These are phyloP conservation scores for Balanococcus diminutus DNA, from an alignment of 2,888 invertebrate genomes.

Conservation along the genomic window DNA sequence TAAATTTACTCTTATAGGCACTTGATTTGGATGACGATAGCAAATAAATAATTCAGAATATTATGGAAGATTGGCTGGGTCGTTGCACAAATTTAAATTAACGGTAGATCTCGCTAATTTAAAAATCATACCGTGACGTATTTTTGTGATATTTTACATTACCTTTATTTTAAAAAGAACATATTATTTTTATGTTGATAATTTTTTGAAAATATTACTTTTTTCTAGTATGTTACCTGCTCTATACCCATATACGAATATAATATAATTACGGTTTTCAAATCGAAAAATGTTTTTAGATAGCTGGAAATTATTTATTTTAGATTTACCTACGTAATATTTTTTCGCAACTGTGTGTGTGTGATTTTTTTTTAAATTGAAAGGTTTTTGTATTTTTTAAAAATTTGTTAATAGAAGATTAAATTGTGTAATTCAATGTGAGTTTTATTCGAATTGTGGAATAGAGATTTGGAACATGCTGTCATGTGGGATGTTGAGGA, in stretches of 20 bases:
- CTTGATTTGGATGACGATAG: not conserved
- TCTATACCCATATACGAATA: slow-evolving; percentile 1
- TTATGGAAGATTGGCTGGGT: slow-evolving; percentile 23
- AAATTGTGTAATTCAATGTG: slow-evolving; percentile 14
- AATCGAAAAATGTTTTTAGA: slow-evolving; percentile 15
- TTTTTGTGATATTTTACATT: slow-evolving; percentile 45
- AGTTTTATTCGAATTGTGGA: not conserved
- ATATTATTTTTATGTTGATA: slow-evolving; percentile 36
- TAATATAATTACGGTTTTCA: slow-evolving; percentile 6
- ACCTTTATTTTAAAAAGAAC: slow-evolving; percentile 39
- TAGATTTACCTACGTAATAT: not conserved
- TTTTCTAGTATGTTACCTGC: slow-evolving; percentile 35
- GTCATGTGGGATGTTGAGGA: too few species aligned
- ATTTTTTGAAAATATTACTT: not conserved
- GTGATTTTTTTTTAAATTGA: not conserved
- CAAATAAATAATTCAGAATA: slow-evolving; percentile 11
- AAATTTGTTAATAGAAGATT: slow-evolving; percentile 27
- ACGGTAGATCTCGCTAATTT: slow-evolving; percentile 36
- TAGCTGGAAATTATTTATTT: not conserved
- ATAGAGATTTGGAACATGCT: not conserved
- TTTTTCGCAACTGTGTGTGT: slow-evolving; percentile 25
- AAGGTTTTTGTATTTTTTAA: slow-evolving; percentile 44
- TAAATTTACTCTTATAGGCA: slow-evolving; percentile 36
- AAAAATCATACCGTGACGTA: slow-evolving; percentile 46
- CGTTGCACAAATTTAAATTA: slow-evolving; percentile 40